phyloP scores from a whole-genome alignment of 2,113 vertebrate species.

The Toxotes chatareus region DNA sequence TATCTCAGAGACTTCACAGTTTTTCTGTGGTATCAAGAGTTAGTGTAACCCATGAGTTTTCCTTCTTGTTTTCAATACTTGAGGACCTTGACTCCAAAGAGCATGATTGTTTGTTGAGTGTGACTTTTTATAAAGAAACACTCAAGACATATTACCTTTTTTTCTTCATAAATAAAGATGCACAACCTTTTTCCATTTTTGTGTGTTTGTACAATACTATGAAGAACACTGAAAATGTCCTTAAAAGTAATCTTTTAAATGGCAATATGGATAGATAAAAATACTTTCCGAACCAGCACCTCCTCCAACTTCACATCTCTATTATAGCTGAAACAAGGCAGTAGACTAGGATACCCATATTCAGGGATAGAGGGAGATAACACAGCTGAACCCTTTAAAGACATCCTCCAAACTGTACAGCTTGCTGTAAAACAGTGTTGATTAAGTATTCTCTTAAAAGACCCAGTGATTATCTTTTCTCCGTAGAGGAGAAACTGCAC shows the following conservation, averaged over 20 bases:
- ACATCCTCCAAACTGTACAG: conserved; percentile 31
- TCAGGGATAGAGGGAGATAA: conserved; percentile 16
- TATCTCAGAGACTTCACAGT: not conserved
- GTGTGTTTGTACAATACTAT: not conserved
- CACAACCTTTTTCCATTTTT: not conserved
- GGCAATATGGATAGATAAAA: not conserved
- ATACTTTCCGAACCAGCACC: not conserved
- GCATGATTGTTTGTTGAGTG: not conserved
- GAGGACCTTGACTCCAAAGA: not conserved
- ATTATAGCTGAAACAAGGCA: not conserved
- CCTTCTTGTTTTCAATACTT: not conserved
- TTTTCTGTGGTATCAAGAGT: not conserved
- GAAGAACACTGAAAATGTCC: not conserved
- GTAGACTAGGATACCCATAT: not conserved
- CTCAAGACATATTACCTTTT: not conserved
- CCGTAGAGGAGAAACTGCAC: conserved; percentile 44
- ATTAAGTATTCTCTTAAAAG: conserved; percentile 64
- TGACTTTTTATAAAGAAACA: not conserved
- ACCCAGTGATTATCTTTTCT: conserved; percentile 61
- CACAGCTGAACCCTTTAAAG: conserved; percentile 17
- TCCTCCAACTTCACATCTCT: not conserved
- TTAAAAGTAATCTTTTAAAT: conserved; percentile 16
- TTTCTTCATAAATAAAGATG: not conserved
- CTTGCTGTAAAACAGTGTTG: conserved; percentile 43
- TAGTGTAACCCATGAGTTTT: not conserved